A percentile compares a stretch with the other conserved stretches of the same genome.
Evolutionary conservation across 1,140 invertebrate genomes (phyloP).

Genomic region (Cylas formicarius): DNA sequence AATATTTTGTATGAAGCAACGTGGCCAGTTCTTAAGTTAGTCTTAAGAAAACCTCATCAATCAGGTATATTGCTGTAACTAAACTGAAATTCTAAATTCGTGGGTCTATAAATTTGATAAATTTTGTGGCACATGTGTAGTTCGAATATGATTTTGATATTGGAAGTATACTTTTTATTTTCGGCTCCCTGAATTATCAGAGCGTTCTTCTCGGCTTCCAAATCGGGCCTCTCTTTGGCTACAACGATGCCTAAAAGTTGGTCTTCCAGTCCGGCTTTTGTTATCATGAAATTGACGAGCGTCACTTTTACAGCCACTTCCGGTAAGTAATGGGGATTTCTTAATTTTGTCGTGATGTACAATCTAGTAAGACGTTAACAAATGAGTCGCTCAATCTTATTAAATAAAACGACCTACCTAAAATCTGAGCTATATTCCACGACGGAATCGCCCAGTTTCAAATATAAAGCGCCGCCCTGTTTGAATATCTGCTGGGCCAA

Average conservation of each 20-base stretch:
- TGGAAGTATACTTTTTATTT: conserved; percentile 74
- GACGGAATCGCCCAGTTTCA: conserved; percentile 76
- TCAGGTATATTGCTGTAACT: too few species aligned
- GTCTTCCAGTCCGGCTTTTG: conserved; percentile 82
- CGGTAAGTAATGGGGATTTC: conserved; percentile 89
- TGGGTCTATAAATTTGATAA: not conserved
- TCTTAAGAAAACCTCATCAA: too few species aligned
- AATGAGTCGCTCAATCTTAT: not conserved
- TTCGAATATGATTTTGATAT: not conserved
- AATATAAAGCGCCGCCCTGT: conserved; percentile 71
- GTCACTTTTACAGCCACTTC: conserved; percentile 90
- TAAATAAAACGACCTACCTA: conserved; percentile 49
- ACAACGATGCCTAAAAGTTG: conserved; percentile 87
- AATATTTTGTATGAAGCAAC: too few species aligned
- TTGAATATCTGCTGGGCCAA: conserved; percentile 84
- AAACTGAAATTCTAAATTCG: too few species aligned
- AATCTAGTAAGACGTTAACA: conserved; percentile 50
- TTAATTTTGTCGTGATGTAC: conserved; percentile 90
- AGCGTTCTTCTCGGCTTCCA: conserved; percentile 87
- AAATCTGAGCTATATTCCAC: conserved; percentile 83
- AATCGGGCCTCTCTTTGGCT: conserved; percentile 82
- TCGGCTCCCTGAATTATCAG: conserved; percentile 84
- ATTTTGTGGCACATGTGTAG: not conserved
- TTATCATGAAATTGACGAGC: conserved; percentile 90
- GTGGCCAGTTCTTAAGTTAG: too few species aligned